Conservation (phyloP, 2,888 invertebrate genomes). For the Lamproptera curius region DNA sequence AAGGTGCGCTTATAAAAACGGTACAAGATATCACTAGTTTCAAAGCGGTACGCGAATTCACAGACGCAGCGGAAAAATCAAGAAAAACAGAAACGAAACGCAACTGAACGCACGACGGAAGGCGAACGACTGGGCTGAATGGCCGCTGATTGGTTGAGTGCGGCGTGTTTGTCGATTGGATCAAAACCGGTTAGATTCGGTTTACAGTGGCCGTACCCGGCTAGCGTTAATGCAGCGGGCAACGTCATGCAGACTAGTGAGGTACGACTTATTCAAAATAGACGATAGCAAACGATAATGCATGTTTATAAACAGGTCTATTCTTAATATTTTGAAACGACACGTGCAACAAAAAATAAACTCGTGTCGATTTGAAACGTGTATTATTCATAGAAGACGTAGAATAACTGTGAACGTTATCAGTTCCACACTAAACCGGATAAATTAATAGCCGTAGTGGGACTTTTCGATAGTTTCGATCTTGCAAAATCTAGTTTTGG, state of each 20-base stretch:
- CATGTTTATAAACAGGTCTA: too few species aligned
- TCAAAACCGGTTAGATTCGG: slow-evolving; percentile 67
- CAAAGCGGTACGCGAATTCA: slow-evolving; percentile 24
- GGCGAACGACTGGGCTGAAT: slow-evolving; percentile 54
- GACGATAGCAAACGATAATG: slow-evolving; percentile 17
- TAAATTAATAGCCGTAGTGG: slow-evolving; percentile 36
- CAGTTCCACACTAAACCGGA: slow-evolving; percentile 37
- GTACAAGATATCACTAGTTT: slow-evolving; percentile 29
- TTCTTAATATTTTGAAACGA: too few species aligned
- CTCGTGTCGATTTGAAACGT: too few species aligned
- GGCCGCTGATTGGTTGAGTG: slow-evolving; percentile 66
- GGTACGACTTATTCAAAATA: slow-evolving; percentile 37
- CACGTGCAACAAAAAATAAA: too few species aligned
- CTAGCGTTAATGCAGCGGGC: slow-evolving; percentile 59
- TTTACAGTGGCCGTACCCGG: slow-evolving; percentile 64
- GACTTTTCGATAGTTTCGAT: slow-evolving; percentile 41
- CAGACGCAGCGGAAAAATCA: slow-evolving; percentile 39
- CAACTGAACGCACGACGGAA: slow-evolving; percentile 37
- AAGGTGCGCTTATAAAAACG: slow-evolving; percentile 20
- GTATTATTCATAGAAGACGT: too few species aligned
- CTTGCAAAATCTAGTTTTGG: slow-evolving; percentile 38
- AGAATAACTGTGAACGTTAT: slow-evolving; percentile 24
- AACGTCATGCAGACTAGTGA: slow-evolving; percentile 47
- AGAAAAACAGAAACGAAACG: slow-evolving; percentile 43
- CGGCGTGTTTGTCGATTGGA: slow-evolving; percentile 61